Evolutionary conservation across 2,113 vertebrate genomes (phyloP), one percentile per base, ranked within the genome.

Genomic region (Grammomys dolichurus): DNA sequence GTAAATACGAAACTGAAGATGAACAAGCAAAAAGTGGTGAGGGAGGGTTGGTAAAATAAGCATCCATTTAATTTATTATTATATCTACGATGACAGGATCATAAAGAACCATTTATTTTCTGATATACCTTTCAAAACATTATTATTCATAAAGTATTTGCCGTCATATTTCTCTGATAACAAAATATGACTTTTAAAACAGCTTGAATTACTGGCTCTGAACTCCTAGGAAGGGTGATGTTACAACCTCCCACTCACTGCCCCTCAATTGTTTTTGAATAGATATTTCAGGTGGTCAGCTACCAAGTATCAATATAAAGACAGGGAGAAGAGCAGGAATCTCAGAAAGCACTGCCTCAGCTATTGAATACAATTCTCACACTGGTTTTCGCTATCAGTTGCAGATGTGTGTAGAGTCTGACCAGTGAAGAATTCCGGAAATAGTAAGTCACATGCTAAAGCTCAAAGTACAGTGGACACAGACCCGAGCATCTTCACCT

Each of bases 181-280:
- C 91, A 97, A 96, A 94, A 97, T 58, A 95, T 46, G 77, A 54
- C 51, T 77, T 96, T 95, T 96, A 94, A 98, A 97, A 77, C 24
- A 81, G 46, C 1, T 6, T 82, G 5, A 60, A 84, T 93, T 56
- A 91, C 46, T 73, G 94, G 51, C 48, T 89, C 67, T 84, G 20
- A 91, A 54, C 33, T 58, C 3, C 46, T 24, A 24, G 26, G 11
- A 3, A 92, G 14, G 54, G 4, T 54, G n/a, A 46, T 4, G 60
- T 7, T 28, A 60, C 9, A 43, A n/a, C 20, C 26, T 80, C 26
- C 2, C 17, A 60, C 48, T n/a, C 17, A 60, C 48, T n/a, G 70
- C 16, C 5, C 12, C 5, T 10, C 33, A 43, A 19, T 7, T 36
- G 28, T 60, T 93, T 75, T 75, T 26, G 24, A 54, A 51, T 1